Conservation (phyloP, 2,113 vertebrate genomes). For the Oxyura jamaicensis region DNA sequence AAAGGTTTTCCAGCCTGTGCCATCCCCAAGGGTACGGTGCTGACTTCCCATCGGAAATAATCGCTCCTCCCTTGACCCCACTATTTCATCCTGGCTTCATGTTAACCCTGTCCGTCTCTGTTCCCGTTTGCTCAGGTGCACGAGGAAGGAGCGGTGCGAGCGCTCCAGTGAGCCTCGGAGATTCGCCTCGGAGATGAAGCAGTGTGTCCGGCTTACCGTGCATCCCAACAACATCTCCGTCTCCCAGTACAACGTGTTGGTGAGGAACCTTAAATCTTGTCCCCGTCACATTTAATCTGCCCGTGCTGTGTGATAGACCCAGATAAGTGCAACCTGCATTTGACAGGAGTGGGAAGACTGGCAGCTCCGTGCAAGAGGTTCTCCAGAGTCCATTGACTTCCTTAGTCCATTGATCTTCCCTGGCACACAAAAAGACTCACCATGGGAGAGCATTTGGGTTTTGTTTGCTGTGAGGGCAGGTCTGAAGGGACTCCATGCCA, state of each 20-base stretch:
- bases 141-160: constrained; percentile 93
- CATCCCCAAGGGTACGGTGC: neutral
- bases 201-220: constrained; percentile 94
- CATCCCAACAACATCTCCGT: constrained; percentile 99
- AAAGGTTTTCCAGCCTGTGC: neutral
- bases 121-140: constrained; percentile 82
- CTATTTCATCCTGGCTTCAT: neutral
- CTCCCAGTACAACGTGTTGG: constrained; percentile 95
- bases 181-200: constrained; percentile 94
- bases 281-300: neutral
- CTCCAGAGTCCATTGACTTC: neutral
- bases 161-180: constrained; percentile 91
- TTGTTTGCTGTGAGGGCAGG: neutral
- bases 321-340: neutral
- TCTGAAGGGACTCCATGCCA: neutral
- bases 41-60: neutral
- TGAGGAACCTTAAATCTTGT: constrained; percentile 72
- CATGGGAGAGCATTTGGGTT: neutral
- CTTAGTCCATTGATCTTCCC: neutral
- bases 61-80: accelerated
- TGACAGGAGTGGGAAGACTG: neutral
- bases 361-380: neutral
- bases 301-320: accelerated
- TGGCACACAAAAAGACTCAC: neutral
- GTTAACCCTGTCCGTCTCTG: neutral